Evolutionary conservation across 2,888 invertebrate species (phyloP), one percentile per base, ranked within the genome.

Genomic region (Lepidochitona cinerea): DNA sequence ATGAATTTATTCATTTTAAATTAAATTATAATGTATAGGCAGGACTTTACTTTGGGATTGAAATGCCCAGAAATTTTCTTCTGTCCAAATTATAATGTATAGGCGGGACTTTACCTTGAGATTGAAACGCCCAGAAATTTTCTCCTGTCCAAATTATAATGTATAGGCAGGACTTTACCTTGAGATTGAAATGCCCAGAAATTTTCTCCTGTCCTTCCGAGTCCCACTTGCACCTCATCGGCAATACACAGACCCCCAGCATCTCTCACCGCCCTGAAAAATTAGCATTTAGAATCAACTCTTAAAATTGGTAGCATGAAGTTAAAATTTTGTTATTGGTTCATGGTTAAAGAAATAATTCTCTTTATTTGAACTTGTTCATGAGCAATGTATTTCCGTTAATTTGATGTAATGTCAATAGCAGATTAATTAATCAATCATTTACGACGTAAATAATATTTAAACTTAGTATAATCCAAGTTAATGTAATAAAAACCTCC

Each of bases 141-240:
- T 94, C 94, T 18, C 99, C 99, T 35, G 95, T 95, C 64, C 99
- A 41, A 18, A 41, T 41, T 12, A 12, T 41, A 18, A 18, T 41
- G 18, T 41, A 12, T 41, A 14, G n/a, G n/a, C n/a, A 26, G 32
- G 74, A 77, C 79, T 52, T 92, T 92, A 68, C 93, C 93, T 85
- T 96, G 96, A 9, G 95, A 93, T 91, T 98, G 95, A 88, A 97
- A 98, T 0, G 96, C 97, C 98, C 99, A 99, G 94, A 96, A 97
- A 88, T 97, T 95, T 74, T 94, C 94, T 18, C 99, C 99, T 35
- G 95, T 95, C 64, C 99, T 93, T 0, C 98, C 99, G 86, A 98
- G 98, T 9, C 98, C 99, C 33, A 83, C 82, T 92, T 98, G 97
- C 0, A 99, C 98, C 91, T 99, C 99, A 89, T 99, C 99, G 12